Percentiles rank a stretch among this genome's conserved stretches.
Conservation (phyloP, 2,797 vertebrate species). For the Danio albolineatus region DNA sequence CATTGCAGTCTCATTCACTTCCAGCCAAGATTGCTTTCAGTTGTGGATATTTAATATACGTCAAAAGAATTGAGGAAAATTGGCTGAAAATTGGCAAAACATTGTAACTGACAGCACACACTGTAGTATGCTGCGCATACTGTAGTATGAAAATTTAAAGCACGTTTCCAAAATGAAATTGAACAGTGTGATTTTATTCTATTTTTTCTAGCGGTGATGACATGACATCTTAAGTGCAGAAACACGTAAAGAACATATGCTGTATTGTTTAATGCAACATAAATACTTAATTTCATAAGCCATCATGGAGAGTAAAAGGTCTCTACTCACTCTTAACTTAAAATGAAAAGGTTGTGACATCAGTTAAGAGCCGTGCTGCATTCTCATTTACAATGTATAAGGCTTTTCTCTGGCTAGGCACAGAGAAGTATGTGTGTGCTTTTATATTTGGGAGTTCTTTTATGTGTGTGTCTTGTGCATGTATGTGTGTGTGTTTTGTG, state of each 20-base stretch:
- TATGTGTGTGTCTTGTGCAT: too few species aligned
- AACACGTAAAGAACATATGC: constrained; percentile 22
- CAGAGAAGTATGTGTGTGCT: too few species aligned
- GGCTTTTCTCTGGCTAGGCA: neutral
- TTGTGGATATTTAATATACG: constrained; percentile 13
- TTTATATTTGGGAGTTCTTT: too few species aligned
- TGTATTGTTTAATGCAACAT: constrained; percentile 14
- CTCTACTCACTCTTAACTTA: neutral
- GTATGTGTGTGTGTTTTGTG: too few species aligned
- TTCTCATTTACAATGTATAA: neutral
- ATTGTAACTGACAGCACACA: constrained; percentile 8
- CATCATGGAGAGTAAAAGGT: neutral
- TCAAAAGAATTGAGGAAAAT: constrained; percentile 1
- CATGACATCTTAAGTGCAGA: constrained; percentile 19
- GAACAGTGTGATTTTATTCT: neutral
- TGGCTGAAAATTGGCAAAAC: constrained; percentile 17
- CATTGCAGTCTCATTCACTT: constrained; percentile 6
- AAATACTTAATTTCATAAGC: neutral
- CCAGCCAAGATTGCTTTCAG: constrained; percentile 21
- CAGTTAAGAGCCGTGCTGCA: neutral
- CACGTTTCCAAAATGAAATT: neutral
- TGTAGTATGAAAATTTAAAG: neutral
- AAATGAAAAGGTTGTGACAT: neutral
- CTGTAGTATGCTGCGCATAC: neutral
- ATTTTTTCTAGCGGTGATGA: neutral